A percentile compares a stretch with the other conserved stretches of the same genome.
These are phyloP conservation scores for Paratilapia polleni DNA, from an alignment of 2,113 vertebrate genomes.

Conservation along the genomic window DNA sequence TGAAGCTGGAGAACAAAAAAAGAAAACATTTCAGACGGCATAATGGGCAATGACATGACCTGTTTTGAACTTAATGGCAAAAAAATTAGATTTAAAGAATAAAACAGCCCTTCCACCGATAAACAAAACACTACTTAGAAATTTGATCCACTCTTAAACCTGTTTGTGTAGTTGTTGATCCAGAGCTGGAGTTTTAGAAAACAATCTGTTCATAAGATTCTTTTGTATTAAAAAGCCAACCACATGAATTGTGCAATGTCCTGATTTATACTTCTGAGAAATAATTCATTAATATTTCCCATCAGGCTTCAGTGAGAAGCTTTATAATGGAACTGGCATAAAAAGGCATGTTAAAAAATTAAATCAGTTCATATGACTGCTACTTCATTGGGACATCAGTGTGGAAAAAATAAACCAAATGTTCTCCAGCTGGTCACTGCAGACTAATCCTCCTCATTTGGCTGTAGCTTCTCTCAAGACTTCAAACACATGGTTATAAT, in stretches of 20 bases:
- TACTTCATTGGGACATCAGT: not conserved
- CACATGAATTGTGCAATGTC: not conserved
- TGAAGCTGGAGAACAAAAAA: slow-evolving; percentile 3
- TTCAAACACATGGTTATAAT: slow-evolving; percentile 36
- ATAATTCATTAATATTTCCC: not conserved
- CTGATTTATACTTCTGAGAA: not conserved
- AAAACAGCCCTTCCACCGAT: not conserved
- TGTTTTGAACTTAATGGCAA: not conserved
- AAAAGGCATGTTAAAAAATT: not conserved
- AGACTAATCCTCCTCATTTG: slow-evolving; percentile 20
- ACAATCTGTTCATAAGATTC: not conserved
- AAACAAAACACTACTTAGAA: not conserved
- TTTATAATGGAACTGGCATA: slow-evolving; percentile 7
- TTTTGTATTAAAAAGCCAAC: not conserved
- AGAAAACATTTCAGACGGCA: not conserved
- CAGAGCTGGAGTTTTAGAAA: not conserved
- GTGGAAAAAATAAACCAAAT: slow-evolving; percentile 19
- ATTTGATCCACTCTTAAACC: not conserved
- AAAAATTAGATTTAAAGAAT: not conserved
- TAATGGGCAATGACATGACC: not conserved
- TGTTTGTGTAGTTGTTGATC: not conserved
- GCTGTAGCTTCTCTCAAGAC: not conserved
- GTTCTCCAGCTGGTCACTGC: not conserved
- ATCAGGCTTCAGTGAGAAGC: not conserved
- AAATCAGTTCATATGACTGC: not conserved